Percentiles rank a stretch among this genome's conserved stretches.
phyloP scores from a whole-genome alignment of 2,113 vertebrate genomes.

The Salvelinus fontinalis region DNA sequence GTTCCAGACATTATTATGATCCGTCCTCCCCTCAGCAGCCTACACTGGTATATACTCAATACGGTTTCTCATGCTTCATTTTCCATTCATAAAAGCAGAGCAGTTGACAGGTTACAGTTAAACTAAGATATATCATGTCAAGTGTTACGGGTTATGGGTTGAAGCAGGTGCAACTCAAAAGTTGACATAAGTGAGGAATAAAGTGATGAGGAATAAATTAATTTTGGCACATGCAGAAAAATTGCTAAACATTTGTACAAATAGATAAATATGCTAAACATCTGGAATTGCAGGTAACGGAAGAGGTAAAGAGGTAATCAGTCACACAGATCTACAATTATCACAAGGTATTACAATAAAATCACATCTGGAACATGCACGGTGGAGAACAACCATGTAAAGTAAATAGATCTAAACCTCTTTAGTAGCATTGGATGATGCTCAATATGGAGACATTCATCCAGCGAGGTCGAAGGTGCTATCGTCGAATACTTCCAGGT shows the following conservation, averaged over 20 bases:
- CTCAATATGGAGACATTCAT: neutral
- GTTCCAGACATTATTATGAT: too few species aligned
- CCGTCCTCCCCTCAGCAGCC: too few species aligned
- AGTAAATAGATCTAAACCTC: neutral
- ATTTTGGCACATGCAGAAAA: neutral
- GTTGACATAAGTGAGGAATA: neutral
- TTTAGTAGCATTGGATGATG: slow-evolving; percentile 4
- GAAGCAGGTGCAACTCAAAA: neutral
- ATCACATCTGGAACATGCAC: neutral
- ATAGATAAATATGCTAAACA: neutral
- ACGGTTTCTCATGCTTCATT: neutral
- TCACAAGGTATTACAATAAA: neutral
- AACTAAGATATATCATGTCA: neutral
- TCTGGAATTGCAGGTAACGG: neutral
- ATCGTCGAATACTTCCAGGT: slow-evolving; percentile 54
- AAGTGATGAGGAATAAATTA: neutral
- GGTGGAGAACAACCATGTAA: neutral
- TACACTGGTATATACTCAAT: neutral
- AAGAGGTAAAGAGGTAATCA: neutral
- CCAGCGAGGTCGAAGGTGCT: slow-evolving; percentile 25
- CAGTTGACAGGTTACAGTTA: neutral
- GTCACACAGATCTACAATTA: neutral
- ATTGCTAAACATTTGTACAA: neutral
- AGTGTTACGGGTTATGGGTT: too few species aligned
- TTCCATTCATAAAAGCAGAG: neutral